Base-by-base conservation (phyloP, 2,888 invertebrate genomes). In the Tortrix viridana region DNA sequence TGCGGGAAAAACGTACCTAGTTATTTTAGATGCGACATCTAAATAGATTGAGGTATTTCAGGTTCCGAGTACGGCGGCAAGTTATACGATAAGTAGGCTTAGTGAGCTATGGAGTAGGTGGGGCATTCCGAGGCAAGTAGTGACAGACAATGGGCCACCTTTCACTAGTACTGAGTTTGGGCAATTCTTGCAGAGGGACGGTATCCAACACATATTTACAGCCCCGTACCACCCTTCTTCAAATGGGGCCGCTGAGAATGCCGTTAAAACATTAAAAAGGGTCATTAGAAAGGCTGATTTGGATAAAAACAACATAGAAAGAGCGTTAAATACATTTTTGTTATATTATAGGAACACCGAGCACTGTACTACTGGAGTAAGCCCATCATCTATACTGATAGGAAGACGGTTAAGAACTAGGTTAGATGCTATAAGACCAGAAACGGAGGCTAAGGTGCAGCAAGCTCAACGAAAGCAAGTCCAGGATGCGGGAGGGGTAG, bases 41-140 rank as follows among this genome's bases (percentile, higher is more conserved):
- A 65, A 65, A 37, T 61, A 61, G 61, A 2, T 60, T 2, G 65
- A 65, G 41, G 37, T 37, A 0, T 56, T 56, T 26, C 37, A n/a
- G 2, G 55, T 56, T 0, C n/a, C 49, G 1, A 41, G 57, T 5
- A 58, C 57, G 3, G 48, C 57, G 2, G 57, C 57, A 5, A 38
- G 7, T 12, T 14, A 2, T 7, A 57, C 57, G 16, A 58, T 49
- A 38, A 41, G 23, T 26, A 49, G 14, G 26, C 20, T 58, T 1
- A 23, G 41, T 0, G 57, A 58, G 5, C n/a, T 58, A n/a, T 58
- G 26, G 43, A 32, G 49, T 49, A 43, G 49, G n/a, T 49, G 19
- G 14, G 58, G 58, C 0, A 5, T 50, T 3, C 49, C 58, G 9
- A 58, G 20, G 38, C 49, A 58, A 16, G 5, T 50, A 3, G 58